Conservation (phyloP, 30 jellyfish, hydroid and myxozoan genomes). For the Aurelia coerulea region DNA sequence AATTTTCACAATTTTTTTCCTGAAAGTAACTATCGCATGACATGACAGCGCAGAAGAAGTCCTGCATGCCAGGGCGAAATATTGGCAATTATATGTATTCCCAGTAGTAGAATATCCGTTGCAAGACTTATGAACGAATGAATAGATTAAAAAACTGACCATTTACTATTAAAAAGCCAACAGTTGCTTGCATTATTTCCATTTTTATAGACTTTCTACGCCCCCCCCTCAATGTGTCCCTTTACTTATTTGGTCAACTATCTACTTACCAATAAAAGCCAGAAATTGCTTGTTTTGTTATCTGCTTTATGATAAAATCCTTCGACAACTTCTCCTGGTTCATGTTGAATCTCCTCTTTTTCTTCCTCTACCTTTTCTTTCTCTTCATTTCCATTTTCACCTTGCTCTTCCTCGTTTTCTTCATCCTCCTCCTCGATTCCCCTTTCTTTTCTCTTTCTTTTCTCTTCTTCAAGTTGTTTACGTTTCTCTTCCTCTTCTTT, state of each 20-base stretch:
- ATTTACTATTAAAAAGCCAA: too few relatives aligned
- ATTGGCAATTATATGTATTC: too few relatives aligned
- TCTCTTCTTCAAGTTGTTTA: slow-evolving; percentile 55
- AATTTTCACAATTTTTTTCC: too few relatives aligned
- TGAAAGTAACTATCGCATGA: too few relatives aligned
- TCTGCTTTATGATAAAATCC: slow-evolving; percentile 82
- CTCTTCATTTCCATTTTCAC: slow-evolving; percentile 52
- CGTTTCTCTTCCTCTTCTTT: slow-evolving; percentile 76
- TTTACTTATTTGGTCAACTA: neutral
- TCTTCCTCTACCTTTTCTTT: slow-evolving; percentile 61
- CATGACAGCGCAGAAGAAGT: too few relatives aligned
- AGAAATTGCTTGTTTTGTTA: slow-evolving; percentile 25
- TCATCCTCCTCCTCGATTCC: slow-evolving; percentile 12
- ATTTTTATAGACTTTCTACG: slow-evolving; percentile 66
- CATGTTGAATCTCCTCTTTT: slow-evolving; percentile 44
- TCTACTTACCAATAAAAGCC: slow-evolving; percentile 66
- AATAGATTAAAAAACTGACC: too few relatives aligned
- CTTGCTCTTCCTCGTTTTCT: slow-evolving; percentile 54
- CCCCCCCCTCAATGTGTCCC: slow-evolving; percentile 27
- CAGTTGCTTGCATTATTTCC: too few relatives aligned
- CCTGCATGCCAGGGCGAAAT: too few relatives aligned
- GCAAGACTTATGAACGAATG: too few relatives aligned
- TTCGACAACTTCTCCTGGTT: slow-evolving; percentile 68
- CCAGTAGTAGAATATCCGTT: too few relatives aligned
- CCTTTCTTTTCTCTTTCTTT: slow-evolving; percentile 52